These are phyloP conservation scores for Cantharis rustica DNA, from an alignment of 2,888 invertebrate species.

Conservation along the genomic window DNA sequence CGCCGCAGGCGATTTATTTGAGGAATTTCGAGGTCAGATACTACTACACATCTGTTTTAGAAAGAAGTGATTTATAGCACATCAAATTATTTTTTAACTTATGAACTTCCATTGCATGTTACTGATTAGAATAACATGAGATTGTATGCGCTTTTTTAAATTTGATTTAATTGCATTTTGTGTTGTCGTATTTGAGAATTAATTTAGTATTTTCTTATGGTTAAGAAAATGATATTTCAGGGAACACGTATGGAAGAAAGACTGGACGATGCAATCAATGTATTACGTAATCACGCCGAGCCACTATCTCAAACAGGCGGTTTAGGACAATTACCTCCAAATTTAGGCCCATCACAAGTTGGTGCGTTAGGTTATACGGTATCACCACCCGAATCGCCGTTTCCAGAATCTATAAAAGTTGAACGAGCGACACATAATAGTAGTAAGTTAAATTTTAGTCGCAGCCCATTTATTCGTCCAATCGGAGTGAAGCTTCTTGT, in stretches of 20 bases:
- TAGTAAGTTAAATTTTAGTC: conserved; percentile 45
- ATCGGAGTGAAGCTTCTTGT: neutral
- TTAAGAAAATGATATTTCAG: conserved; percentile 52
- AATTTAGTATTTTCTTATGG: neutral
- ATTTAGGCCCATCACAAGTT: conserved; percentile 57
- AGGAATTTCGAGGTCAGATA: neutral
- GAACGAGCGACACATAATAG: conserved; percentile 56
- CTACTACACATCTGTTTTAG: neutral
- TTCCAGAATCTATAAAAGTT: conserved; percentile 55
- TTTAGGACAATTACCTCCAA: conserved; percentile 53
- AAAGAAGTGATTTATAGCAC: neutral
- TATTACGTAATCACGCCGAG: conserved; percentile 92
- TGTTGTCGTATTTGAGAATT: neutral
- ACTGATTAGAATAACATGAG: neutral
- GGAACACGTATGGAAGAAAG: conserved; percentile 94
- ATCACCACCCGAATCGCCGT: conserved; percentile 54
- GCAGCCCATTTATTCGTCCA: neutral
- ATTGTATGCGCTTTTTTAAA: neutral
- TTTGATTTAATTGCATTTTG: neutral
- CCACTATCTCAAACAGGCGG: conserved; percentile 65
- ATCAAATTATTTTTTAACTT: neutral
- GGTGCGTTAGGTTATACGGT: conserved; percentile 61
- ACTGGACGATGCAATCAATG: conserved; percentile 94
- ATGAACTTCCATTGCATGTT: neutral
- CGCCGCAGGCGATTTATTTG: neutral